Evolutionary conservation across 2,888 invertebrate genomes (phyloP), one percentile per base, ranked within the genome.

Genomic region (Chromoteleia sp.): DNA sequence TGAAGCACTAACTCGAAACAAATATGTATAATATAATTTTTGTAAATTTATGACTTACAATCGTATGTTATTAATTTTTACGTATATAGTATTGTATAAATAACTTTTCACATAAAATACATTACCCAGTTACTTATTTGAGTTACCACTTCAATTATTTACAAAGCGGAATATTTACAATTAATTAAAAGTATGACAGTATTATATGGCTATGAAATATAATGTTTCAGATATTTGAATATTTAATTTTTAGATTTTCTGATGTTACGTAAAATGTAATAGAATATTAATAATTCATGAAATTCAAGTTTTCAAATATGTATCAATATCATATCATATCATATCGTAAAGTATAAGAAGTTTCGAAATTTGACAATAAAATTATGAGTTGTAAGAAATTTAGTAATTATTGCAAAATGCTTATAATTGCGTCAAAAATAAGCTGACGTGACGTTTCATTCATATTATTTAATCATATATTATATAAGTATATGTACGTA

Each of bases 401-500:
- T 33, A 70, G 61, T 33, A 36, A 71, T 70, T 56, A 65, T 65
- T 65, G 78, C 56, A 65, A 63, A 61, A 70, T 56, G 48, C 21
- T 48, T 56, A 70, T 56, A 61, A 50, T 71, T 83, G 82, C 83
- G 39, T 80, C 29, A 63, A 80, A 75, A 67, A 67, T 67, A 80
- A 61, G 63, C 58, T 10, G 63, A 71, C 50, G 15, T 65, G 56
- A 65, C 36, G 30, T 63, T 30, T 63, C 41, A 33, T 77, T 30
- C 52, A 43, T 61, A 70, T 76, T 63, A 77, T 71, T 71, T 56
- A 71, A 70, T 63, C 25, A 19, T 70, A 39, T 63, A 78, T 78
- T 78, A 58, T 58, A 59, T 76, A 68, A 68, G 65, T 81, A 59
- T 78, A 84, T 84, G 70, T 80, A 82, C 10, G 8, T 33, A 6